phyloP scores from a whole-genome alignment of 1,140 invertebrate genomes.

The Latrodectus geometricus region DNA sequence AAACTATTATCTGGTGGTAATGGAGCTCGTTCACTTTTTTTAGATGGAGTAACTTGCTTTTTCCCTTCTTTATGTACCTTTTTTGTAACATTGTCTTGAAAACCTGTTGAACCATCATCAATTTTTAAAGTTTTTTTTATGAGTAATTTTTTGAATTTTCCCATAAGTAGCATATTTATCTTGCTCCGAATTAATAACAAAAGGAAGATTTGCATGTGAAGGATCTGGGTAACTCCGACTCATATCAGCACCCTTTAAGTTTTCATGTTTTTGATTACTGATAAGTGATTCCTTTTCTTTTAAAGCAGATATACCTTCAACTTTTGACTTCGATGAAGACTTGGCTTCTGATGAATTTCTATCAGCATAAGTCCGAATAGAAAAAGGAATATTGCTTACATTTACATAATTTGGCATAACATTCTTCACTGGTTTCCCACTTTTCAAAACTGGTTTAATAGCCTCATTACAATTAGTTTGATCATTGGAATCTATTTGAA shows the following conservation, averaged over 20 bases:
- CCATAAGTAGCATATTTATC: conserved; percentile 36
- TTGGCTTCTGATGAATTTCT: too few relatives aligned
- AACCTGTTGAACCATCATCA: not conserved
- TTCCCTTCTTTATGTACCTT: not conserved
- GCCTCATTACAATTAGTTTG: not conserved
- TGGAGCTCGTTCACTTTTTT: conserved; percentile 38
- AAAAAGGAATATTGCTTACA: not conserved
- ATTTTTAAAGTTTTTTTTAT: not conserved
- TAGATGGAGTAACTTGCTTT: conserved; percentile 21
- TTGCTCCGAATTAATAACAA: not conserved
- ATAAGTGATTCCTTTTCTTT: conserved; percentile 4
- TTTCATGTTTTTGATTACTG: not conserved
- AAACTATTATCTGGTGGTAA: conserved; percentile 10
- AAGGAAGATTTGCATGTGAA: not conserved
- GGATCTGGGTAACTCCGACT: conserved; percentile 13
- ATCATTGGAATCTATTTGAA: conserved; percentile 24
- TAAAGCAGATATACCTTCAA: not conserved
- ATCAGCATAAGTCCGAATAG: not conserved
- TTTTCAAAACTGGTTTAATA: conserved; percentile 5
- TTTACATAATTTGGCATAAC: conserved; percentile 21
- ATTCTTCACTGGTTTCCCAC: not conserved
- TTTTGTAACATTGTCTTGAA: not conserved
- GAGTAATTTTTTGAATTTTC: conserved; percentile 23
- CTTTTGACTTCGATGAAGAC: too few relatives aligned
- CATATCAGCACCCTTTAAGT: not conserved